Base-by-base conservation (phyloP, 2,113 vertebrate species). In the Hemibagrus wyckioides region DNA sequence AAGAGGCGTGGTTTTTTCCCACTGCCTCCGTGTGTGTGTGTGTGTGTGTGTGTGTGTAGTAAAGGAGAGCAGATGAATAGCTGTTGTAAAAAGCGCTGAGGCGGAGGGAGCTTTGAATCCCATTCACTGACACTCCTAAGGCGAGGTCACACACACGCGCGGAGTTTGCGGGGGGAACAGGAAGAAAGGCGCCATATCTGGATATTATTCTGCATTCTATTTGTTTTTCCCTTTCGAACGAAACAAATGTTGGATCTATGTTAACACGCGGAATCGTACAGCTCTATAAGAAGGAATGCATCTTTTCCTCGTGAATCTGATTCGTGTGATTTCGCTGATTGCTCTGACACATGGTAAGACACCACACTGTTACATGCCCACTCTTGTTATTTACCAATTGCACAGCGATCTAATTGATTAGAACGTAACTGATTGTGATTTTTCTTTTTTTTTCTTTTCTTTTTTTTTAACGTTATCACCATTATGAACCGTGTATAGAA, bases 201-300 rank as follows among this genome's bases (percentile, higher is more conserved):
- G 93, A 94, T 88, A 71, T 91, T 89, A 80, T 69, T 30, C 0
- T 89, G 84, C 81, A 90, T 91, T 54, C 82, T 54, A 2, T 71
- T 1, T 71, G 8, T 52, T 80, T 88, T 48, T 81, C 84, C 91
- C 88, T 92, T n/a, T 91, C 50, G 61, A 87, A 86, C 89, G 86
- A 86, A 89, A 91, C 90, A 88, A 87, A 75, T 83, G 63, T 91
- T 91, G 94, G 94, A 95, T 95, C 92, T 95, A 95, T 94, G 94
- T 94, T 91, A 93, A 93, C 90, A 88, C 88, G 94, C 93, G 94
- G 95, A 94, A 91, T 91, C 90, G 81, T 91, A 90, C 69, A 90
- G 89, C 87, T 93, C 90, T 93, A 89, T 86, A 82, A 90, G 89
- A 92, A 96, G 95, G 95, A 95, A 96, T 96, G 95, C 91, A 94